These are phyloP conservation scores for Drosophila littoralis DNA, from an alignment of 1,140 invertebrate species.

Conservation along the genomic window DNA sequence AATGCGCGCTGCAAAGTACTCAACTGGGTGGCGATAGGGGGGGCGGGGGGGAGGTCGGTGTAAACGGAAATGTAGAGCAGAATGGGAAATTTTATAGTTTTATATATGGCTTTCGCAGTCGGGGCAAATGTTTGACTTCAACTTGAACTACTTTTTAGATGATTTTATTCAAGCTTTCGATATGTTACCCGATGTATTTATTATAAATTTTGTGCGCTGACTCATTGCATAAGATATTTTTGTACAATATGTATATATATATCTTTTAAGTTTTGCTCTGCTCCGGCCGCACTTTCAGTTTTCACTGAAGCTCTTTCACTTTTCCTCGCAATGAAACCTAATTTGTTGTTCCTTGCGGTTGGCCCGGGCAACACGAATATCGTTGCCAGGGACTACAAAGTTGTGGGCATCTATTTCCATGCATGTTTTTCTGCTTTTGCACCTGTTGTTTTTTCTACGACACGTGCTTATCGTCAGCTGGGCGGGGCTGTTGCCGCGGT, in stretches of 20 bases:
- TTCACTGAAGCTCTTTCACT: slow-evolving; percentile 62
- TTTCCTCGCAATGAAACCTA: slow-evolving; percentile 38
- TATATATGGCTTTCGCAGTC: background rate
- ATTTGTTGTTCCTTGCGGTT: slow-evolving; percentile 67
- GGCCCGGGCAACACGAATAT: slow-evolving; percentile 48
- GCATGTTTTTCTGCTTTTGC: slow-evolving; percentile 38
- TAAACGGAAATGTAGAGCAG: background rate
- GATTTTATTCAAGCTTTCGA: background rate
- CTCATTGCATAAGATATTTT: slow-evolving; percentile 39
- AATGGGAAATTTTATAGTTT: slow-evolving; percentile 21
- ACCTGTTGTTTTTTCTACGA: slow-evolving; percentile 66
- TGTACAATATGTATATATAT: background rate
- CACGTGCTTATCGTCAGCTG: slow-evolving; percentile 49
- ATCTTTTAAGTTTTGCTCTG: slow-evolving; percentile 29
- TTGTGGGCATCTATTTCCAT: slow-evolving; percentile 41
- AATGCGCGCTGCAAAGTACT: slow-evolving; percentile 74
- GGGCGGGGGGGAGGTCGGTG: too few relatives aligned
- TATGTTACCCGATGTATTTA: slow-evolving; percentile 68
- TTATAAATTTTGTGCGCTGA: slow-evolving; percentile 71
- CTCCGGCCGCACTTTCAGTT: slow-evolving; percentile 53
- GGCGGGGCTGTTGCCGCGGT: background rate
- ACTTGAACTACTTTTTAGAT: background rate
- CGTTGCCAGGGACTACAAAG: slow-evolving; percentile 54
- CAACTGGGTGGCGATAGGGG: slow-evolving; percentile 55
- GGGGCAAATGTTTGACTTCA: background rate